Evolutionary conservation across 92 coral and sea anemone genomes (phyloP), one percentile per base, ranked within the genome.

Genomic region (Phenganax stokvisi): DNA sequence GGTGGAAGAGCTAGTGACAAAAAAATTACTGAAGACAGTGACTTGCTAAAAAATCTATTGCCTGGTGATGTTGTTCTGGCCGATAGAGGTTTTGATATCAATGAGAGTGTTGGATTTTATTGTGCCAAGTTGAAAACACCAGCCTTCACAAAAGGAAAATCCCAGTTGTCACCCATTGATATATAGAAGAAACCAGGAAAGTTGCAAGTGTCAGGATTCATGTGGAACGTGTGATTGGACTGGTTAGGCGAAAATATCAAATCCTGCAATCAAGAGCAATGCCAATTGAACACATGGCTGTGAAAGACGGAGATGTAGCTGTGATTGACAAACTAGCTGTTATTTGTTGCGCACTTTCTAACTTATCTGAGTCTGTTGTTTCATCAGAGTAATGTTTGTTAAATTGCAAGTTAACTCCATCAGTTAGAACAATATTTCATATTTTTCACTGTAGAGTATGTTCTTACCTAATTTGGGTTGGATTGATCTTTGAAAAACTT

Each of bases 1-100:
- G 72, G 72, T 9, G 72, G 72, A 66, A 66, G 51, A 66, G 37
- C 72, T 9, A 66, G 72, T 66, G 72, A 66, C 51, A 66, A 66
- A 66, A 9, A 11, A 66, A 66, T 66, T 8, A 62, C 68, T 15
- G 72, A 29, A 9, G 51, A 66, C 12, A 66, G 72, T 66, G 37
- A 51, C 10, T 27, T 66, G 12, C 17, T 66, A 30, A 66, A 66
- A 29, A 66, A 66, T 10, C 51, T 66, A 8, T 30, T 66, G 11
- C 37, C 72, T 16, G 37, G 51, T 4, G 72, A 66, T 25, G 37
- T 66, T 66, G 70, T 64, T 13, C 30, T 64, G 29, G 70, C 70
- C 1, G 29, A 64, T 20, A 17, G 70, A 13, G 70, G 70, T 12
- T 64, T 64, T 29, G 29, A 64, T 8, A 20, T 64, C 9, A 51